phyloP scores from a whole-genome alignment of 2,888 invertebrate species.

The Drosophila borealis region DNA sequence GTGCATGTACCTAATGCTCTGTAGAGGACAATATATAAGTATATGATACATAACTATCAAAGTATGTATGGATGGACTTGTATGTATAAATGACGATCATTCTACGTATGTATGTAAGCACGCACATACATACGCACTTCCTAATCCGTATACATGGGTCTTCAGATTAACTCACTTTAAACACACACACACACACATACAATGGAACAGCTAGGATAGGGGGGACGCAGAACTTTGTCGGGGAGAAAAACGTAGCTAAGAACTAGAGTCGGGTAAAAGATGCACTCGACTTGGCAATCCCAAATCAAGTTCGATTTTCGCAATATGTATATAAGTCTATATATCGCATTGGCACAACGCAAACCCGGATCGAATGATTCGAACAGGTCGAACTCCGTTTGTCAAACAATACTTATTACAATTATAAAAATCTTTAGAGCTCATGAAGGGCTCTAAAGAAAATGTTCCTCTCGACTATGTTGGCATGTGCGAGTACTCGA shows the following conservation, averaged over 20 bases:
- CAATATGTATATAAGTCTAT: too few species aligned
- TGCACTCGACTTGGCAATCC: background rate
- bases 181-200: conserved; percentile 47
- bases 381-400: too few species aligned
- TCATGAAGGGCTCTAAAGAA: too few species aligned
- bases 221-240: background rate
- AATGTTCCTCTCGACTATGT: background rate
- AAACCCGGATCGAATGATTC: too few species aligned
- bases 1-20: too few species aligned
- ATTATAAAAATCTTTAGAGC: too few species aligned
- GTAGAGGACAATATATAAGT: background rate
- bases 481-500: conserved; percentile 1
- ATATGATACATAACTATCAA: background rate
- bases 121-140: background rate
- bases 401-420: background rate
- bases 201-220: conserved; percentile 13
- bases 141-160: background rate
- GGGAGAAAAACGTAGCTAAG: background rate
- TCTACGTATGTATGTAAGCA: conserved; percentile 4
- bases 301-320: background rate
- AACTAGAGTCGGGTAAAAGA: background rate
- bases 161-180: conserved; percentile 15
- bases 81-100: background rate
- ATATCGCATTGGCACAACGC: too few species aligned
- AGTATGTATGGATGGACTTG: background rate